A percentile compares a stretch with the other conserved stretches of the same genome.
Conservation (phyloP, 2,888 invertebrate species). For the Stegana nigrithorax region DNA sequence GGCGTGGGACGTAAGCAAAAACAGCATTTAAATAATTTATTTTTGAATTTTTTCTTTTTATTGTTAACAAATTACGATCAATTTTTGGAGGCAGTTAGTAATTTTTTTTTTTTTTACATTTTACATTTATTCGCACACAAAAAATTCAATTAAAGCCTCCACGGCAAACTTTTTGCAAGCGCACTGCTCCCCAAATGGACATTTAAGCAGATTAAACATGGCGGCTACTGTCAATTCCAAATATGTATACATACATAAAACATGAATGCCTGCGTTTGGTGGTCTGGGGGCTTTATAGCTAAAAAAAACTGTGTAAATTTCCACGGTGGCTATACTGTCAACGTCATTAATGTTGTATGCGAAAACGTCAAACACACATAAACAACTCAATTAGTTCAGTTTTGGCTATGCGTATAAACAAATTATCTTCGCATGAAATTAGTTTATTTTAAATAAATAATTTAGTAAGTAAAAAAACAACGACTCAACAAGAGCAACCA, state of each 20-base stretch:
- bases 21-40: not conserved
- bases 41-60: not conserved
- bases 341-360: too few species aligned
- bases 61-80: not conserved
- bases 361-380: constrained; percentile 35
- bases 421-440: too few species aligned
- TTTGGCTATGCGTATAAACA: too few species aligned
- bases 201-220: constrained; percentile 41
- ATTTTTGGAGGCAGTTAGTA: not conserved
- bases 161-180: not conserved
- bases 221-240: constrained; percentile 25
- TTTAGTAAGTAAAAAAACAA: not conserved
- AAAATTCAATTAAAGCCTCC: not conserved
- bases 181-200: constrained; percentile 14
- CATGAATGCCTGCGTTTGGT: too few species aligned
- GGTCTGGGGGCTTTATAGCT: too few species aligned
- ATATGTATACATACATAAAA: not conserved
- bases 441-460: not conserved
- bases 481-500: not conserved
- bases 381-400: constrained; percentile 41
- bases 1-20: not conserved
- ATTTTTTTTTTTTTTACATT: not conserved
- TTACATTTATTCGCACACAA: not conserved
- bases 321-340: too few species aligned
- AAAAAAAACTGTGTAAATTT: too few species aligned